Evolutionary conservation across 53 echinoderm and acorn worm species (phyloP).

Genomic region (Stichopus horrens): DNA sequence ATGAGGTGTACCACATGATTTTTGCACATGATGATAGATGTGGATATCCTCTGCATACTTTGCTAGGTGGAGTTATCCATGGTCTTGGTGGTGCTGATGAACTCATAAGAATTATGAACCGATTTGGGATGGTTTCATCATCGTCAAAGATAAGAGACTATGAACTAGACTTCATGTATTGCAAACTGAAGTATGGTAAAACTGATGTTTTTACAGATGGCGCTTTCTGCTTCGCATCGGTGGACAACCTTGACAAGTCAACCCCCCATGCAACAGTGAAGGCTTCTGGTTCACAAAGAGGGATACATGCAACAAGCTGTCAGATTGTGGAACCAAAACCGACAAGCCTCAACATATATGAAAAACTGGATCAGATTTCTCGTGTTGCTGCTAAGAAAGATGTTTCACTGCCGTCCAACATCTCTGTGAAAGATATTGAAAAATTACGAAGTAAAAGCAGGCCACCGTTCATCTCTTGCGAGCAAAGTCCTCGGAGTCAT

Average conservation of each 20-base stretch:
- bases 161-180: conserved; percentile 2
- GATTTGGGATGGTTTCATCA: no score
- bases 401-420: conserved; percentile 12
- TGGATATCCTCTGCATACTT: no score
- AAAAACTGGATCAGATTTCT: no score
- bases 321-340: conserved; percentile 21
- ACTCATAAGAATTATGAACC: no score
- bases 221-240: conserved; percentile 3
- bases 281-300: not conserved
- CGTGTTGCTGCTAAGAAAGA: no score
- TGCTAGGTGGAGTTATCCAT: no score
- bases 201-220: not conserved
- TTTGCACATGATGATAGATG: no score
- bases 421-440: conserved; percentile 37
- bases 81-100: no score
- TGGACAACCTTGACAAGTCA: conserved; percentile 19
- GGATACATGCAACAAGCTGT: not conserved
- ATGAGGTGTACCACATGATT: no score
- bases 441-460: not conserved
- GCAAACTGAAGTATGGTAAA: not conserved
- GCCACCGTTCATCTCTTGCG: conserved; percentile 15
- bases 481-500: not conserved
- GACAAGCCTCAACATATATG: no score
- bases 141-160: conserved; percentile 22
- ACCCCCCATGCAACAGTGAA: not conserved